Evolutionary conservation across 2,888 invertebrate species (phyloP), one percentile per base, ranked within the genome.

Genomic region (Tridacna crocea): DNA sequence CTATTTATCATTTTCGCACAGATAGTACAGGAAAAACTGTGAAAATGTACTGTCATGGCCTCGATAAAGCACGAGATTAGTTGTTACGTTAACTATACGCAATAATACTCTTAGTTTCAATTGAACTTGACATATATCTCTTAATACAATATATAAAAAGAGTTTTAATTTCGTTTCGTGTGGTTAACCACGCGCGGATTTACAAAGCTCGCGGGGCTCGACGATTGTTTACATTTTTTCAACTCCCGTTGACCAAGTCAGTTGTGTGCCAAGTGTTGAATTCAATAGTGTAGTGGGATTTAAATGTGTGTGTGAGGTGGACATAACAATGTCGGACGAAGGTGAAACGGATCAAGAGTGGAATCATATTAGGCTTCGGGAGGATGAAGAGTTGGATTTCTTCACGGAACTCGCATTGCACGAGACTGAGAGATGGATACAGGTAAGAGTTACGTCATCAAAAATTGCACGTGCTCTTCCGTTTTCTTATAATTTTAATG

Each of bases 341-440:
- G 83, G 77, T 26, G 79, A 73, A 36, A 72, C 75, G 12, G 85
- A 83, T 75, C 84, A 87, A 24, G 89, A 85, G 11, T 84, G 79
- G 79, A 88, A 87, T 87, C 83, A 88, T 70, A 85, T 90, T 22
- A 89, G 88, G 47, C 80, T 90, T 27, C 79, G 90, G 46, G 90
- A 91, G 51, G 92, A 93, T 36, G 94, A 93, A 66, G 94, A 94
- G 79, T 80, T 94, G 88, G 94, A 94, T 75, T 94, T 93, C 86
- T 94, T 92, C 82, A 93, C 93, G n/a, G 94, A 94, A 76, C 84
- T 94, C 61, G 94, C 94, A 17, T 79, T 94, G 61, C 93, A 94
- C 66, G 94, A 94, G 86, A 92, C 93, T 26, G 92, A 94, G 80
- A 80, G 94, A 51, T 94, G 94, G 94, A 93, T 94, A 63, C 92